A percentile compares a stretch with the other conserved stretches of the same genome.
Evolutionary conservation across 2,797 vertebrate species (phyloP).

Genomic region (Hylomyscus alleni): DNA sequence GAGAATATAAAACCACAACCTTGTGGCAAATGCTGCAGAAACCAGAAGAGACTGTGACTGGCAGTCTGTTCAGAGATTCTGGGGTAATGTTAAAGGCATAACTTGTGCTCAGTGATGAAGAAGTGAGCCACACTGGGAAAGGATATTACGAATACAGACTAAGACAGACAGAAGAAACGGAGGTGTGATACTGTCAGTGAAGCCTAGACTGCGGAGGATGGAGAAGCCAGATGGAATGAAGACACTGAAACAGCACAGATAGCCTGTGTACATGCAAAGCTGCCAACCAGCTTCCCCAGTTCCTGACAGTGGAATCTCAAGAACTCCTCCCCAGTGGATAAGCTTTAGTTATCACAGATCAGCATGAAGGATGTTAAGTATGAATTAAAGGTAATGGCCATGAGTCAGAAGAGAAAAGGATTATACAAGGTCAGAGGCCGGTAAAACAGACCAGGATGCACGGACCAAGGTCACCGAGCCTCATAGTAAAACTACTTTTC

Average conservation of each 20-base stretch:
- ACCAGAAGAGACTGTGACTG: neutral
- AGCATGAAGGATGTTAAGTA: neutral
- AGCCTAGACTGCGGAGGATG: neutral
- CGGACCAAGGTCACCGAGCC: neutral
- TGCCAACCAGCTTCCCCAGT: neutral
- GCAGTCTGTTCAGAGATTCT: neutral
- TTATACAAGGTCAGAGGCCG: neutral
- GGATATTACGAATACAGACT: neutral
- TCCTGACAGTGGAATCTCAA: neutral
- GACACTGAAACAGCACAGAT: neutral
- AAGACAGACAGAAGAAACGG: neutral
- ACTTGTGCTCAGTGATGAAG: neutral
- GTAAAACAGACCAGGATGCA: neutral
- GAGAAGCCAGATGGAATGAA: neutral
- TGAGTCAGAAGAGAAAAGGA: neutral
- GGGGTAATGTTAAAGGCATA: neutral
- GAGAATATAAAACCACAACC: neutral
- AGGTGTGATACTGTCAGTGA: neutral
- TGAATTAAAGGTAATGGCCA: neutral
- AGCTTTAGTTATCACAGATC: neutral
- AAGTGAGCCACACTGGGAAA: neutral
- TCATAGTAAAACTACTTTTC: fast-evolving
- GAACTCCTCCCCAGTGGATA: neutral
- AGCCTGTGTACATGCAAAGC: neutral
- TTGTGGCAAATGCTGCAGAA: neutral